Conservation (phyloP, 1,140 invertebrate species). For the Scaptodrosophila lebanonensis region DNA sequence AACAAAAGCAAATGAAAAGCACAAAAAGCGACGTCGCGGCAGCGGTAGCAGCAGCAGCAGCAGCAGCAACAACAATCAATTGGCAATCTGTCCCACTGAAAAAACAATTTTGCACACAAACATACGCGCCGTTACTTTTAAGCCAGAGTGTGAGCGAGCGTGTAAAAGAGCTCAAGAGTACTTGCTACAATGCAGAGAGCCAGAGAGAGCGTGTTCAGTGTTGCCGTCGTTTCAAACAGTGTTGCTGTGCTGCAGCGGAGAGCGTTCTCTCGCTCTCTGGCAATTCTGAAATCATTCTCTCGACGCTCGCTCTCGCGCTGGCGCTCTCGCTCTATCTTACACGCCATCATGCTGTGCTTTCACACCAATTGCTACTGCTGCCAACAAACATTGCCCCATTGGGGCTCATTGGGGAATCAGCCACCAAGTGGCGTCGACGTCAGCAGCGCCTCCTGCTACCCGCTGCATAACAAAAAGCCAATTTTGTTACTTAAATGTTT, state of each 20-base stretch:
- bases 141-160: conserved; percentile 3
- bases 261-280: not conserved
- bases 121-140: conserved; percentile 49
- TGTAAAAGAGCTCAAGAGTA: too few species aligned
- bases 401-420: not conserved
- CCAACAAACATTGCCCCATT: too few species aligned
- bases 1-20: conserved; percentile 38
- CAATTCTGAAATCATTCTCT: conserved; percentile 44
- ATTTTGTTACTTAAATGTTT: conserved; percentile 77
- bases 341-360: too few species aligned
- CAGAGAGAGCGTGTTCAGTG: not conserved
- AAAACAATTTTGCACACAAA: conserved; percentile 61
- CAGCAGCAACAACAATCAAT: conserved; percentile 68
- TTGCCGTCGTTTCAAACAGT: conserved; percentile 33
- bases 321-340: conserved; percentile 8
- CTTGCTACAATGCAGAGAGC: too few species aligned
- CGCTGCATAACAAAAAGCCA: conserved; percentile 74
- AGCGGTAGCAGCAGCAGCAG: conserved; percentile 19
- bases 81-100: conserved; percentile 73
- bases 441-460: conserved; percentile 3
- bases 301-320: conserved; percentile 2
- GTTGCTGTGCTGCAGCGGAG: conserved; percentile 45
- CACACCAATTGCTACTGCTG: too few species aligned
- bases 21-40: conserved; percentile 50
- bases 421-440: not conserved